Evolutionary conservation across 1,140 invertebrate genomes (phyloP).

Genomic region (Phocides pigmalion): DNA sequence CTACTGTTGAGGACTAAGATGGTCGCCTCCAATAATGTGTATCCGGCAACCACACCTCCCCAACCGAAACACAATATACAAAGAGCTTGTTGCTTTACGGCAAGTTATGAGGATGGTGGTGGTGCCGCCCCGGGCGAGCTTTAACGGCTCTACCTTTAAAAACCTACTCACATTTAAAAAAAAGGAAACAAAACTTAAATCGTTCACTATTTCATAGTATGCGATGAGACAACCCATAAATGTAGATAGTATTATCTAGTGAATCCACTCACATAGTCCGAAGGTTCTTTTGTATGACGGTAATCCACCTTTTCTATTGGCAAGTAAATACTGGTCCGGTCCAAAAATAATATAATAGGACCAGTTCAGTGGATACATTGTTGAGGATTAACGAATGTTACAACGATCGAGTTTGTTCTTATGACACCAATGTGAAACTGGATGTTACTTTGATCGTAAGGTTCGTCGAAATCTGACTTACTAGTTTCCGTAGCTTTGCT

Average conservation of each 20-base stretch:
- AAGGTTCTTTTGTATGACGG: conserved; percentile 30
- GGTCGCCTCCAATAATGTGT: too few relatives aligned
- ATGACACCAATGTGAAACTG: neutral
- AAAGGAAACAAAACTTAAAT: neutral
- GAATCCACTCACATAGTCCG: conserved; percentile 29
- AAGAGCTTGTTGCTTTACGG: too few relatives aligned
- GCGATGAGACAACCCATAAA: neutral
- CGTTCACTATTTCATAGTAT: neutral
- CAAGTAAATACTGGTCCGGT: conserved; percentile 15
- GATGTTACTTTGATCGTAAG: too few relatives aligned
- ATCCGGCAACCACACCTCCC: too few relatives aligned
- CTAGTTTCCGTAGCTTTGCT: too few relatives aligned
- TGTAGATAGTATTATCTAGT: conserved; percentile 23
- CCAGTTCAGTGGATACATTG: neutral
- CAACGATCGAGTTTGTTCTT: neutral
- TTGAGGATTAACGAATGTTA: neutral
- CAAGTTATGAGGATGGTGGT: too few relatives aligned
- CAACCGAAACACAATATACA: too few relatives aligned
- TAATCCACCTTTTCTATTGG: conserved; percentile 24
- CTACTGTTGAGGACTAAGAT: too few relatives aligned
- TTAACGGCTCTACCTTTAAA: too few relatives aligned
- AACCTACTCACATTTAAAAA: too few relatives aligned
- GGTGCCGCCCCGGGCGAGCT: too few relatives aligned
- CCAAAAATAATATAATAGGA: conserved; percentile 20
- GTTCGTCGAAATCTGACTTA: too few relatives aligned